These are phyloP conservation scores for Laupala kohalensis DNA, from an alignment of 1,140 invertebrate genomes.

Conservation along the genomic window DNA sequence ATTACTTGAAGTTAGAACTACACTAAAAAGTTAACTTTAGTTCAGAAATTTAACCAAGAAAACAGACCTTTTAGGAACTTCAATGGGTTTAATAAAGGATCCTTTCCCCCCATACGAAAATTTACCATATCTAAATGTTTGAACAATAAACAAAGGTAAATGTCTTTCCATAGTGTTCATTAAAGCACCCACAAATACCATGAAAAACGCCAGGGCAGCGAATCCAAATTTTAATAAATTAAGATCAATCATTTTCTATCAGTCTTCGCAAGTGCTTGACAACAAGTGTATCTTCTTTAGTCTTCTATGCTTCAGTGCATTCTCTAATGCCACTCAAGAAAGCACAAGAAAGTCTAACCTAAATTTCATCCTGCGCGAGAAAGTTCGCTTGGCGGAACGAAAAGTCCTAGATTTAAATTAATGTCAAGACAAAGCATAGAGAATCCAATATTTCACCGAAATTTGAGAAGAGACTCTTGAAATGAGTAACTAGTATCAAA, in stretches of 20 bases:
- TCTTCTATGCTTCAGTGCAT: too few relatives aligned
- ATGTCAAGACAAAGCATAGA: too few relatives aligned
- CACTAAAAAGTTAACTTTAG: constrained; percentile 10
- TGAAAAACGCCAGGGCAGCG: constrained; percentile 21
- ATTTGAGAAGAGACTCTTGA: too few relatives aligned
- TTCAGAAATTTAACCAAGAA: background rate
- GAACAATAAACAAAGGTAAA: constrained; percentile 43
- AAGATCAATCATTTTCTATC: background rate
- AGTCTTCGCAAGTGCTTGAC: background rate
- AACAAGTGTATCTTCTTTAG: background rate
- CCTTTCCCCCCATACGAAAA: constrained; percentile 39
- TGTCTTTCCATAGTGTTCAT: constrained; percentile 45
- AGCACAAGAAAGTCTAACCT: background rate
- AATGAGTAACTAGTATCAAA: too few relatives aligned
- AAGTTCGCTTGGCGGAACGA: too few relatives aligned
- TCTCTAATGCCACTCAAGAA: too few relatives aligned
- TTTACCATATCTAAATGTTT: constrained; percentile 53
- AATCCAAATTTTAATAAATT: constrained; percentile 35
- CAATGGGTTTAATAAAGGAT: constrained; percentile 33
- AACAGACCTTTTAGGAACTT: constrained; percentile 50
- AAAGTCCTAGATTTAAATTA: too few relatives aligned
- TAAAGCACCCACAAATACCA: constrained; percentile 38
- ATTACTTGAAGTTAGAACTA: constrained; percentile 11
- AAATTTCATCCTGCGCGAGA: too few relatives aligned
- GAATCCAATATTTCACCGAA: too few relatives aligned